Base-by-base conservation (phyloP, 2,797 vertebrate species). In the Pygocentrus nattereri region DNA sequence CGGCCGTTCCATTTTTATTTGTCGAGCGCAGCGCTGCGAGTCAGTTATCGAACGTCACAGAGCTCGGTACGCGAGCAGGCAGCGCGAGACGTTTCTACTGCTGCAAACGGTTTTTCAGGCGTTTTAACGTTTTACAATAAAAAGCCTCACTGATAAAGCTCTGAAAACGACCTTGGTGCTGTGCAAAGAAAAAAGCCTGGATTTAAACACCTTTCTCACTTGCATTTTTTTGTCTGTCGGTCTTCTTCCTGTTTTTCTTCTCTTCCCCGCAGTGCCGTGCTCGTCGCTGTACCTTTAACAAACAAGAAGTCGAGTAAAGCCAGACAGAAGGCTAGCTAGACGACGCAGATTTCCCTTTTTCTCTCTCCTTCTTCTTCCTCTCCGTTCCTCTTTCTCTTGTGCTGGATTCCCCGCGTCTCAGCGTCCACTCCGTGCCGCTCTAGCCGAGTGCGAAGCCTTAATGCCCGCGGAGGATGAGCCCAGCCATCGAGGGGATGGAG, bases 401-500 rank as follows among this genome's bases (percentile, higher is more conserved):
- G 0, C 7, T 56, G 19, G 19, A 12, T 25, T 38, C 56, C 54
- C 18, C 11, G 16, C 50, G 30, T 44, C 30, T 61, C 34, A 11
- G 18, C 50, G 44, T 67, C 68, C 27, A 79, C 41, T 44, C 23
- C 56, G 16, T 44, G 68, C 79, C 62, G 31, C 75, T 68, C 34
- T 58, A 78, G 59, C 80, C 71, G 85, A 58, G 80, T 87, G 82
- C 86, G 90, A 91, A 92, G 91, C 96, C 97, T 82, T 96, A 94
- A 98, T 97, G 97, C 91, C 92, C 95, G 94, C 95, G 93, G 97
- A 99, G 95, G 95, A 99, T 99, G 98, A 98, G 98, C 96, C 98
- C 98, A 92, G 97, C 98, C 87, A 97, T 99, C 88, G 97, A 98
- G 95, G 96, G 96, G 84, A 98, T 99, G 97, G 97, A 99, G 94